Conservation (phyloP, 2,113 vertebrate species). For the Perca schrenkii region DNA sequence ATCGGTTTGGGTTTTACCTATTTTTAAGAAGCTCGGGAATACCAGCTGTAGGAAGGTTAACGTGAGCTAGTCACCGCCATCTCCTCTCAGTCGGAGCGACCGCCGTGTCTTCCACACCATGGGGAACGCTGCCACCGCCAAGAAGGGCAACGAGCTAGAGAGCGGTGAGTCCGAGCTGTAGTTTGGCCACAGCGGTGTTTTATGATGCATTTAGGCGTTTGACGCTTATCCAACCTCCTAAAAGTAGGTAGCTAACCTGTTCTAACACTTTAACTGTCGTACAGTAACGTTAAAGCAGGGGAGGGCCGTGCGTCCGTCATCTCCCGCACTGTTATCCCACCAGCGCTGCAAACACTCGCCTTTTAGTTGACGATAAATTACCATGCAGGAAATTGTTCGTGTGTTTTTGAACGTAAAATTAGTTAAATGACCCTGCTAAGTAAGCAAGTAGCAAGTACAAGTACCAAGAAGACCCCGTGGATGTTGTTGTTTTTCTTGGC, state of each 20-base stretch:
- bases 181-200: background rate
- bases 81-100: constrained; percentile 75
- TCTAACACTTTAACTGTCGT: constrained; percentile 17
- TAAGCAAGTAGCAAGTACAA: constrained; percentile 20
- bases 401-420: background rate
- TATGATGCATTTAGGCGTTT: background rate
- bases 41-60: constrained; percentile 65
- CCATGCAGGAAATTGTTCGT: background rate
- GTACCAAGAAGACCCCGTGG: constrained; percentile 28
- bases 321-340: constrained; percentile 21
- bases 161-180: constrained; percentile 88
- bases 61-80: constrained; percentile 68
- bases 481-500: constrained; percentile 53
- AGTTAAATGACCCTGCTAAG: background rate
- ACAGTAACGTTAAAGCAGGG: constrained; percentile 21
- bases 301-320: constrained; percentile 44
- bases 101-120: constrained; percentile 85
- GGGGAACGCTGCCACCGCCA: constrained; percentile 96
- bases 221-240: background rate
- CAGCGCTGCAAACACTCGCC: constrained; percentile 1
- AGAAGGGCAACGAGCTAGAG: constrained; percentile 97
- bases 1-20: constrained; percentile 17
- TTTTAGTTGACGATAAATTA: background rate
- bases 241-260: constrained; percentile 21
- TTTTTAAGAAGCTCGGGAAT: constrained; percentile 44